Base-by-base conservation (phyloP, 2,113 vertebrate genomes). In the Platysternon megacephalum region DNA sequence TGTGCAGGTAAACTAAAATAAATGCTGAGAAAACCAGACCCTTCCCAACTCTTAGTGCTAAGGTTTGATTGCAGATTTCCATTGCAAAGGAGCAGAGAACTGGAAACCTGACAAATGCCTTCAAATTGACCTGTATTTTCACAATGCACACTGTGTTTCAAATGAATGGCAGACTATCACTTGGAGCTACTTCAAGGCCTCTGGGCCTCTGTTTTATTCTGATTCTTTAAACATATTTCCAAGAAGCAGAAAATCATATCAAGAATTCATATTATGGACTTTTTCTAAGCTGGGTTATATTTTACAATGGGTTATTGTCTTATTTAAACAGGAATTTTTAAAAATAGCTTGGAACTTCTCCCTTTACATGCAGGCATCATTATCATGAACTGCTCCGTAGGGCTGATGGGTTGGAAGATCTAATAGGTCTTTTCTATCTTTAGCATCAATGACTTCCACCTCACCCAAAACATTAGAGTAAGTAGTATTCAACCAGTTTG, bases 161-260 rank as follows among this genome's bases (percentile, higher is more conserved):
- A 97, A 97, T 93, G 97, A 98, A 98, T 97, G 97, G 92, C 97
- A 97, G 94, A 97, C 92, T 98, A 97, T 98, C 97, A 96, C 96
- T 97, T 97, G 97, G 96, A 98, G 97, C 93, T 95, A 96, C 98
- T 98, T 98, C 97, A 98, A 98, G 97, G 96, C 97, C 95, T 97
- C 44, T 2, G 86, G 95, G 53, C 85, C 97, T 96, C 87, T 95
- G 91, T 98, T 98, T 97, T 95, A 97, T 97, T 96, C 96, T 97
- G 44, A 94, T 97, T 97, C 96, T 97, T 97, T 95, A 97, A 97
- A 97, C 97, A 86, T 93, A 95, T 95, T 97, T 98, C 94, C 97
- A 97, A 98, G 97, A 94, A 96, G 95, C 52, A 92, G 92, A 93
- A 92, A 95, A 97, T 97, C 90, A 79, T 74, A 56, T 28, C 94